Percentiles rank a stretch among this genome's conserved stretches.
phyloP scores from a whole-genome alignment of 2,113 vertebrate genomes.

The Alligator mississippiensis region DNA sequence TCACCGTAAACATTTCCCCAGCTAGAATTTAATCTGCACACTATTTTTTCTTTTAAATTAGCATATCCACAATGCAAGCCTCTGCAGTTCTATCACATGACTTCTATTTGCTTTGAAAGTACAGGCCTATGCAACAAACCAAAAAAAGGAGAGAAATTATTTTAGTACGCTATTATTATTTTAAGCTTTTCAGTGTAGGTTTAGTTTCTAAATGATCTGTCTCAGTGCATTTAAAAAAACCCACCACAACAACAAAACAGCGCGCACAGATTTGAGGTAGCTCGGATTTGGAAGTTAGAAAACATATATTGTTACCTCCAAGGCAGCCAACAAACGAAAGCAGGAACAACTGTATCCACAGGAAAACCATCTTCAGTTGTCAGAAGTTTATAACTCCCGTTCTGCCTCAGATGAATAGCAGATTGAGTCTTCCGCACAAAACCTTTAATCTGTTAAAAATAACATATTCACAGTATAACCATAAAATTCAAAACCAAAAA shows the following conservation, averaged over 20 bases:
- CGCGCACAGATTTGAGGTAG: not conserved
- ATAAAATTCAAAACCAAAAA: not conserved
- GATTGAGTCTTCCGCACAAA: conserved; percentile 79
- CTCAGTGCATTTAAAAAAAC: not conserved
- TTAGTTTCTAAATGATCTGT: not conserved
- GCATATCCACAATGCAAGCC: rapidly evolving
- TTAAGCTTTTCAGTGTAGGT: not conserved
- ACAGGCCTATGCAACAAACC: rapidly evolving
- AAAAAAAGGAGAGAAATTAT: not conserved
- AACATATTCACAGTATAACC: conserved; percentile 13
- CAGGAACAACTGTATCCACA: conserved; percentile 93
- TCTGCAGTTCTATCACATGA: rapidly evolving
- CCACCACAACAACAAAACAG: no score
- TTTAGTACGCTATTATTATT: not conserved
- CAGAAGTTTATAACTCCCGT: conserved; percentile 79
- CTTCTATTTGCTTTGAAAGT: not conserved
- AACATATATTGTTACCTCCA: conserved; percentile 85
- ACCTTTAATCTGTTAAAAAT: conserved; percentile 86
- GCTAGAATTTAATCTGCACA: not conserved
- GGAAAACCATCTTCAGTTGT: conserved; percentile 92
- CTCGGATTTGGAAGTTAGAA: not conserved
- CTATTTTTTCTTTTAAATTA: not conserved
- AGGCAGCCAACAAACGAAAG: conserved; percentile 90
- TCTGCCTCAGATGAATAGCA: conserved; percentile 80
- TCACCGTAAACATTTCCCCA: not conserved